These are phyloP conservation scores for Brachionus plicatilis DNA, from an alignment of 1,140 invertebrate species.

Conservation along the genomic window DNA sequence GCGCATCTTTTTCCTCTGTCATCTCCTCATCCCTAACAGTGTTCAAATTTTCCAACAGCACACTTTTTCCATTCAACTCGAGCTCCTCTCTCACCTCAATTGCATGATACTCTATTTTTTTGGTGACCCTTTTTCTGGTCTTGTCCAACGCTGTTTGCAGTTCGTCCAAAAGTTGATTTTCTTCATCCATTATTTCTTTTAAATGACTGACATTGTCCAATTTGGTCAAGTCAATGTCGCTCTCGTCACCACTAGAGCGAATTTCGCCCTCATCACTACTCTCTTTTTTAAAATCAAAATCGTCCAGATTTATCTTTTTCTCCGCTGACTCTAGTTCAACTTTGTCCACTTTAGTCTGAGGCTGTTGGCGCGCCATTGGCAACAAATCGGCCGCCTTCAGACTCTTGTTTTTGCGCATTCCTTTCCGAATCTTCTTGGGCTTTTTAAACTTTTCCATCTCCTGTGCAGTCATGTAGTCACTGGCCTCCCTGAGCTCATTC, in stretches of 20 bases:
- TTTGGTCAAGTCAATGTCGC: conserved; percentile 7
- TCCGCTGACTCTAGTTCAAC: neutral
- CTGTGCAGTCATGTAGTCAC: conserved; percentile 78
- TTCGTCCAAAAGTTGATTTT: conserved; percentile 68
- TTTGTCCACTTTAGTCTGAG: neutral
- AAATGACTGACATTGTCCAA: conserved; percentile 40
- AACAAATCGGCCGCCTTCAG: conserved; percentile 17
- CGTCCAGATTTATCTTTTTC: conserved; percentile 12
- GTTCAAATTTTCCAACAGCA: conserved; percentile 39
- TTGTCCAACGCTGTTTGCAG: conserved; percentile 69
- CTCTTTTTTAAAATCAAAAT: conserved; percentile 35
- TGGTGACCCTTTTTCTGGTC: conserved; percentile 63
- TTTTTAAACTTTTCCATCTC: conserved; percentile 87
- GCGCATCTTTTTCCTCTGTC: conserved; percentile 49
- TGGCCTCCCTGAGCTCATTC: conserved; percentile 63
- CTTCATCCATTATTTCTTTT: conserved; percentile 10
- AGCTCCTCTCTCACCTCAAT: conserved; percentile 43
- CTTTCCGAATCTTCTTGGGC: conserved; percentile 70
- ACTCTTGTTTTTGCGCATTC: conserved; percentile 52
- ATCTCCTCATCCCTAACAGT: conserved; percentile 42
- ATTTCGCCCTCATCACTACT: conserved; percentile 40
- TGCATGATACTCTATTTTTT: conserved; percentile 50
- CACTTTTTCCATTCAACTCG: conserved; percentile 43
- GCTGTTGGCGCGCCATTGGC: neutral
- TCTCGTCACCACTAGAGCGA: conserved; percentile 18